Conservation (phyloP, 2,113 vertebrate species). For the Apeltes quadracus region DNA sequence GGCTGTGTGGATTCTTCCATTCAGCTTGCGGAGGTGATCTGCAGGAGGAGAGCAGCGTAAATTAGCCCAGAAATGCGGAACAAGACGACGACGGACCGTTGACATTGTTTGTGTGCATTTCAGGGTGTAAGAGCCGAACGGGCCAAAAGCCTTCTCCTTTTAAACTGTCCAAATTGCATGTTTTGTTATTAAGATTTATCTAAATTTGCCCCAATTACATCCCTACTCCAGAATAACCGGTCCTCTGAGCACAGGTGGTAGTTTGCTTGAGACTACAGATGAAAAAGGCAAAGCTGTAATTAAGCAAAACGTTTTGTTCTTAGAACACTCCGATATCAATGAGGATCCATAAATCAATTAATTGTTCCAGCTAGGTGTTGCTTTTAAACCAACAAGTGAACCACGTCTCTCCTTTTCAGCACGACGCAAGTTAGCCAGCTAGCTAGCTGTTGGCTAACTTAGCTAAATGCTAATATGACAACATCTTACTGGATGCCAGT, state of each 20-base stretch:
- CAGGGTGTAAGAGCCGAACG: neutral
- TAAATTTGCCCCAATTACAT: too few species aligned
- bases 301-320: neutral
- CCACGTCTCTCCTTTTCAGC: too few species aligned
- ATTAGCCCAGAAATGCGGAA: constrained; percentile 11
- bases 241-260: constrained; percentile 7
- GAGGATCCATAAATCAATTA: neutral
- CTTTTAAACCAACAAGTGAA: too few species aligned
- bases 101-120: constrained; percentile 24
- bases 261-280: neutral
- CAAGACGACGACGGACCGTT: constrained; percentile 6
- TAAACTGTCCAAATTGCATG: neutral
- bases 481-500: neutral
- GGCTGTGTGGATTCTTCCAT: constrained; percentile 13
- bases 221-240: neutral
- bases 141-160: too few species aligned
- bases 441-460: too few species aligned
- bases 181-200: too few species aligned
- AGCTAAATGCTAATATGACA: neutral
- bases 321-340: neutral
- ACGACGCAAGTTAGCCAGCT: too few species aligned
- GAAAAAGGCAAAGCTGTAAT: neutral
- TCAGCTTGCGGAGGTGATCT: constrained; percentile 18
- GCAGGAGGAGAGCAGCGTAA: neutral
- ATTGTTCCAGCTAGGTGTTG: neutral